Base-by-base conservation (phyloP, 1,140 invertebrate species). In the Dendroctonus ponderosae region DNA sequence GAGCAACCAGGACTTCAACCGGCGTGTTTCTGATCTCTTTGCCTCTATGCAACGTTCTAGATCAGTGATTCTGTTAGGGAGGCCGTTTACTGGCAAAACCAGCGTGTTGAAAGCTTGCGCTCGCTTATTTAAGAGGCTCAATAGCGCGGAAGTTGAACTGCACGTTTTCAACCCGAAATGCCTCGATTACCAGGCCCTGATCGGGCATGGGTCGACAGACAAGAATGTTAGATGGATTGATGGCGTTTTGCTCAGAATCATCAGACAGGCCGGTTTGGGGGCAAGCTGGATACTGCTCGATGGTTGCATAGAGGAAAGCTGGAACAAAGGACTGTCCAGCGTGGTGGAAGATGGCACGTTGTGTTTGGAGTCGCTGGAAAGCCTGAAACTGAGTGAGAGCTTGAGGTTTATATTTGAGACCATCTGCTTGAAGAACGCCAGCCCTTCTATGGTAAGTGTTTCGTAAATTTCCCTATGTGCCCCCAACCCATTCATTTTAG, bases 391-490 rank as follows among this genome's bases (percentile, higher is more conserved):
- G 84, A 85, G 88, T 5, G 80, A 83, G 50, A 84, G 85, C 6
- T 95, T 94, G 86, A 93, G 91, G 5, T 90, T 96, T 82, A 89
- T 97, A 50, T 96, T 96, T 81, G 94, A 97, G 84, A 90, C 91
- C 2, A 91, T 91, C 86, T 91, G 96, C 80, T 80, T 97, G 44
- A 79, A 87, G 5, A 87, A 91, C 80, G 89, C 89, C 0, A 91
- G 90, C 0, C 94, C 94, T 5, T 92, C 93, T 38, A 94, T 93
- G 0, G 92, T 96, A 38, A 72, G 71, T 67, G n/a, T 56, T 49
- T 62, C 26, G 37, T 63, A 14, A 37, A 50, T 42, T 59, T 44
- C 6, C 0, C 11, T 41, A 42, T 49, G 7, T 49, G 7, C 41
- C 2, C 8, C 41, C n/a, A 52, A 52, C 9, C 5, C 9, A 15